These are phyloP conservation scores for Phalacrocorax brasilianus DNA, from an alignment of 2,113 vertebrate species.

Conservation along the genomic window DNA sequence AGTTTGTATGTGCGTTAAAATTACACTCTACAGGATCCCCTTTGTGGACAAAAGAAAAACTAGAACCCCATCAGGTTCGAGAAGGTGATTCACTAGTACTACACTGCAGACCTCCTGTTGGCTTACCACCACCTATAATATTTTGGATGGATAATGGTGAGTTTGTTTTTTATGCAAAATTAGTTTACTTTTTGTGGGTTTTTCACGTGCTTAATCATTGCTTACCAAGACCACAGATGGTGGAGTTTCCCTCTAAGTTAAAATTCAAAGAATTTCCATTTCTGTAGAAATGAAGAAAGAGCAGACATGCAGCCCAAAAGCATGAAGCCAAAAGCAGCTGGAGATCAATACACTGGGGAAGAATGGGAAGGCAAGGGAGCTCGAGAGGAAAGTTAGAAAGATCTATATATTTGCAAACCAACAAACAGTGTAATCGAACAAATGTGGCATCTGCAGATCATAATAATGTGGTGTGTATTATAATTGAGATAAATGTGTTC, in stretches of 20 bases:
- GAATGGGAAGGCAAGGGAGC: not conserved
- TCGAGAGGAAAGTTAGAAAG: not conserved
- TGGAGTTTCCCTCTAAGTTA: not conserved
- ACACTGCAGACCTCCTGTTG: constrained; percentile 89
- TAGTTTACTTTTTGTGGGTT: not conserved
- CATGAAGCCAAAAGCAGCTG: not conserved
- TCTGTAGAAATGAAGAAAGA: not conserved
- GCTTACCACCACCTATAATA: constrained; percentile 92
- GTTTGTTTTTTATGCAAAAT: constrained; percentile 25
- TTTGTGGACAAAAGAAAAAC: constrained; percentile 95
- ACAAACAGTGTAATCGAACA: not conserved
- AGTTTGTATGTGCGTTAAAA: not conserved
- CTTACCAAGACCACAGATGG: not conserved
- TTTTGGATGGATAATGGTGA: constrained; percentile 99
- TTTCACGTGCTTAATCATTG: not conserved
- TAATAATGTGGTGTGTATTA: not conserved
- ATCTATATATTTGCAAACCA: not conserved
- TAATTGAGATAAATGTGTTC: not conserved
- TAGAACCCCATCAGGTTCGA: constrained; percentile 82
- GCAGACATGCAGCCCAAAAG: not conserved
- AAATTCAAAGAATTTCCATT: constrained; percentile 2
- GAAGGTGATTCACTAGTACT: constrained; percentile 87
- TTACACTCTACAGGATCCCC: constrained; percentile 84
- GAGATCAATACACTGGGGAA: not conserved
- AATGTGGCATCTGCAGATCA: not conserved